Evolutionary conservation across 2,113 vertebrate genomes (phyloP).

Genomic region (Urocitellus parryii): DNA sequence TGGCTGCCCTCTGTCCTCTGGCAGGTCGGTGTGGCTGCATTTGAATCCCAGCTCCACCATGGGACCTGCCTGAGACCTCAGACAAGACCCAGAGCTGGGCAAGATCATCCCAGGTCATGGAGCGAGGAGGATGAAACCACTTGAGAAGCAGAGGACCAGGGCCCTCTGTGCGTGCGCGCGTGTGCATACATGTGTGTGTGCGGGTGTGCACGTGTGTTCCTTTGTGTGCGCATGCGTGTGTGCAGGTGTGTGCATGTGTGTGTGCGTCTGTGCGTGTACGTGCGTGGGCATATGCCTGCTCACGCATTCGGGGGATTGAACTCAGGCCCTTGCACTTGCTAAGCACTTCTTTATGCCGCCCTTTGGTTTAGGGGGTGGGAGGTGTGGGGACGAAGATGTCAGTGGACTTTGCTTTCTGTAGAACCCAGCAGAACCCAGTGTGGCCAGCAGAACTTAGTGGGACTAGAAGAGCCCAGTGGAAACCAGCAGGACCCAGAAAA

Average conservation of each 20-base stretch:
- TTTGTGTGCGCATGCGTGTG: too few species aligned
- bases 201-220: too few species aligned
- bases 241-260: too few species aligned
- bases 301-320: background rate
- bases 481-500: background rate
- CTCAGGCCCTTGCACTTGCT: background rate
- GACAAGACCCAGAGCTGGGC: background rate
- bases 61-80: background rate
- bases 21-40: background rate
- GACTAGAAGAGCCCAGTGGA: background rate
- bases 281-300: too few species aligned
- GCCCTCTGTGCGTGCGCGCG: too few species aligned
- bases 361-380: background rate
- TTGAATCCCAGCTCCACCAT: background rate
- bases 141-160: too few species aligned
- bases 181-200: background rate
- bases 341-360: background rate
- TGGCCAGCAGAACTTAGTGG: background rate
- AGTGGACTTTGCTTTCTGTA: background rate
- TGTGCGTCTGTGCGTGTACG: too few species aligned
- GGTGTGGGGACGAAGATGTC: too few species aligned
- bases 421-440: background rate
- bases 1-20: background rate
- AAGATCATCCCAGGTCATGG: accelerated
- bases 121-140: too few species aligned